Percentiles rank a stretch among this genome's conserved stretches.
These are phyloP conservation scores for Dendrolimus houi DNA, from an alignment of 2,888 invertebrate species.

Conservation along the genomic window DNA sequence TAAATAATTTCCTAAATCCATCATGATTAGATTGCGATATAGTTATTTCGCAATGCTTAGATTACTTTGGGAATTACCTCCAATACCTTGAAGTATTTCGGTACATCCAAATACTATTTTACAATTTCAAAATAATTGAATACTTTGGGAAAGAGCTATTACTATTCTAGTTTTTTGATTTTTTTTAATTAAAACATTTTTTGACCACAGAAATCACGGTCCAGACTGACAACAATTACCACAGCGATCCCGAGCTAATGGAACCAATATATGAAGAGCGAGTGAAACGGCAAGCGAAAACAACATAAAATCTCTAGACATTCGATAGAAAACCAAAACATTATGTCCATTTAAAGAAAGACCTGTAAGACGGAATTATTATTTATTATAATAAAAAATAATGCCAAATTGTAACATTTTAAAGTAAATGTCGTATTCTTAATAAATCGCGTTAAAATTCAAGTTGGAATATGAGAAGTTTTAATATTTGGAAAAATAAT, in stretches of 20 bases:
- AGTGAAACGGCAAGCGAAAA: conserved; percentile 35
- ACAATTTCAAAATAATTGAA: too few species aligned
- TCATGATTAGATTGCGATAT: too few species aligned
- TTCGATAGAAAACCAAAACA: background rate
- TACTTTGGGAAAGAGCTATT: too few species aligned
- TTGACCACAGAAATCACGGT: conserved; percentile 28
- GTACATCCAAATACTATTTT: too few species aligned
- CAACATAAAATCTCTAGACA: conserved; percentile 15
- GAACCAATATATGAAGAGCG: conserved; percentile 37
- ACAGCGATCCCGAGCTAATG: conserved; percentile 44
- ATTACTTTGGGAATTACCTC: too few species aligned
- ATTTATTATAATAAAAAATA: background rate
- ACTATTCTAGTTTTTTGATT: background rate
- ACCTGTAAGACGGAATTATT: background rate
- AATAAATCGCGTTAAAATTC: too few species aligned
- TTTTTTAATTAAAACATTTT: conserved; percentile 1
- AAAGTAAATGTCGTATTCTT: too few species aligned
- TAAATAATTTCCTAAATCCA: too few species aligned
- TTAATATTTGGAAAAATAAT: too few species aligned
- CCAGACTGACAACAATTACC: conserved; percentile 29
- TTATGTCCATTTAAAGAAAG: background rate
- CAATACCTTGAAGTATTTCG: too few species aligned
- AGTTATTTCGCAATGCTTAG: too few species aligned
- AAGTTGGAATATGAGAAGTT: too few species aligned
- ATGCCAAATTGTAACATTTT: background rate